Conservation (phyloP, 92 coral and sea anemone genomes). For the Palythoa grandis region DNA sequence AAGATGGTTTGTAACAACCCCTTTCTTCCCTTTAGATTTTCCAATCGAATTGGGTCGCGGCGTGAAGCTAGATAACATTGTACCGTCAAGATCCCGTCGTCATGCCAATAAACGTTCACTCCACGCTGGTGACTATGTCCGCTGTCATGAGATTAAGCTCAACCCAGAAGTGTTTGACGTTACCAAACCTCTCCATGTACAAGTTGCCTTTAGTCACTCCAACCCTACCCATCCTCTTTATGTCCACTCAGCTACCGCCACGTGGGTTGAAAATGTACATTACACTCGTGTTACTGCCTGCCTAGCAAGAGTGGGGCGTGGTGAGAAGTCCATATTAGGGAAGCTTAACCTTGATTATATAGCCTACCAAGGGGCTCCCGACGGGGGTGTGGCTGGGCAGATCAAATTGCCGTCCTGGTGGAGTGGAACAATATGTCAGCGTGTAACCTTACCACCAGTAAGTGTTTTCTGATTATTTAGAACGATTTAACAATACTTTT, state of each 20-base stretch:
- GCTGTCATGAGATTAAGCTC: constrained; percentile 49
- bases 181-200: constrained; percentile 63
- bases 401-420: constrained; percentile 52
- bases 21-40: neutral
- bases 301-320: constrained; percentile 46
- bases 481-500: too few relatives aligned
- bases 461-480: neutral
- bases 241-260: constrained; percentile 53
- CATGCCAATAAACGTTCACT: neutral
- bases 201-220: constrained; percentile 57
- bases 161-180: constrained; percentile 53
- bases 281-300: constrained; percentile 46
- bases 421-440: constrained; percentile 58
- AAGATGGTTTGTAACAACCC: too few relatives aligned
- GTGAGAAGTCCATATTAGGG: neutral
- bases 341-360: constrained; percentile 42
- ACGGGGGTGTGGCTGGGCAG: constrained; percentile 58
- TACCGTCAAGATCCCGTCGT: neutral
- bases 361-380: constrained; percentile 64
- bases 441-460: constrained; percentile 47
- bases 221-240: constrained; percentile 30
- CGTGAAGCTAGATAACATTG: neutral
- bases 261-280: constrained; percentile 51
- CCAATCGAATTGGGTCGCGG: constrained; percentile 18
- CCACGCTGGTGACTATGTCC: neutral